Percentiles rank a stretch among this genome's conserved stretches.
phyloP scores from a whole-genome alignment of 2,888 invertebrate species.

The Himalopsyche anomala region DNA sequence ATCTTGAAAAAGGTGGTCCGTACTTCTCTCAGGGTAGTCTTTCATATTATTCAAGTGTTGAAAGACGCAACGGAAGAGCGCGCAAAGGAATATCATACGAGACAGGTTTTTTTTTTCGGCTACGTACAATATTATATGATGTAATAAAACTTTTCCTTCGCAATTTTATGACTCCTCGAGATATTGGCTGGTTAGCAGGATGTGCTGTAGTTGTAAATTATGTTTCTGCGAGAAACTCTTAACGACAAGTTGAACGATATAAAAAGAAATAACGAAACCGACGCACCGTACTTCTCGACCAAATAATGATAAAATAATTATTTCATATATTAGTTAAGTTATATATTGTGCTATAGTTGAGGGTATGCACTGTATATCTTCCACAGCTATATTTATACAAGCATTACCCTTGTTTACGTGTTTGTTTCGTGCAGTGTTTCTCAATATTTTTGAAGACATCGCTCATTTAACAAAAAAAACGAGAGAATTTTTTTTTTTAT shows the following conservation, averaged over 20 bases:
- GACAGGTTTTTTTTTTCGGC: background rate
- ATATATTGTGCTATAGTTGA: no score
- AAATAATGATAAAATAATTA: no score
- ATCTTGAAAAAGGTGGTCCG: background rate
- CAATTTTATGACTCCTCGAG: constrained; percentile 20
- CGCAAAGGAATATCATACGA: constrained; percentile 17
- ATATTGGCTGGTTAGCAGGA: background rate
- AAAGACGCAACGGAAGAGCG: constrained; percentile 1
- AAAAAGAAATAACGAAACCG: no score
- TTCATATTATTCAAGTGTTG: constrained; percentile 36
- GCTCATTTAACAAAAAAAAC: no score
- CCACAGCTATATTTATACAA: no score
- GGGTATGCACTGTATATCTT: no score
- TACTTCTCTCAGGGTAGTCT: constrained; percentile 4
- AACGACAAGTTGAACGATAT: background rate
- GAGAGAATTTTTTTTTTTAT: no score
- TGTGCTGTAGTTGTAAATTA: constrained; percentile 24
- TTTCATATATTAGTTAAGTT: no score
- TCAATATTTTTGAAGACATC: no score
- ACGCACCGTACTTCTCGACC: no score
- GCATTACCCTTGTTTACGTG: no score
- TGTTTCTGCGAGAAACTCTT: background rate
- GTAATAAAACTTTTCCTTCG: constrained; percentile 32
- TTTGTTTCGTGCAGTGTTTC: no score
- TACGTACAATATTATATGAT: background rate